A percentile compares a stretch with the other conserved stretches of the same genome.
Evolutionary conservation across 2,888 invertebrate genomes (phyloP).

Genomic region (Stenodema calcarata): DNA sequence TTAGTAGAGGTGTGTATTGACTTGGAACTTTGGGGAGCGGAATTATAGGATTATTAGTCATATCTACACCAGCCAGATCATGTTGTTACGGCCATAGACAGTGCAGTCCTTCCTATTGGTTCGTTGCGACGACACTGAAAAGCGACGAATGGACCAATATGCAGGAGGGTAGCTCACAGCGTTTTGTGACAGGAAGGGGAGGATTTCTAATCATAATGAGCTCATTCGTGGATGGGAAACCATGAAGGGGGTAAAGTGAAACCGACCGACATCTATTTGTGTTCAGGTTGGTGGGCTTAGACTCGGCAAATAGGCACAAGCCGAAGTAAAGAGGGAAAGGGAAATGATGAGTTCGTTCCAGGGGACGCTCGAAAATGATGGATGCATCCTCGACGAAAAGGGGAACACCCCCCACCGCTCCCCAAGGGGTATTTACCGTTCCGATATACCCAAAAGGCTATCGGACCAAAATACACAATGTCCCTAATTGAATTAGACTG

Average conservation of each 20-base stretch:
- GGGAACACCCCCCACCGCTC: too few relatives aligned
- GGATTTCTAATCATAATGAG: constrained; percentile 17
- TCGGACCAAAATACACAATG: constrained; percentile 26
- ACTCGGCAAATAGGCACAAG: constrained; percentile 22
- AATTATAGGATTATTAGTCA: too few relatives aligned
- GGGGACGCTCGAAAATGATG: background rate
- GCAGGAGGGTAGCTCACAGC: background rate
- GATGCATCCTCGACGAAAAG: background rate
- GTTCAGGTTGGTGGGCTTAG: constrained; percentile 34
- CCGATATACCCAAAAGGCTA: background rate
- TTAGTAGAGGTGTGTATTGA: too few relatives aligned
- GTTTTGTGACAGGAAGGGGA: background rate
- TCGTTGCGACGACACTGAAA: too few relatives aligned
- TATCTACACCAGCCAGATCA: too few relatives aligned
- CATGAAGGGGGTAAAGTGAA: background rate
- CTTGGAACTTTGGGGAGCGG: too few relatives aligned
- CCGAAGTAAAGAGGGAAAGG: background rate
- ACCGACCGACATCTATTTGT: constrained; percentile 31
- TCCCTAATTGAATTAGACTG: constrained; percentile 37
- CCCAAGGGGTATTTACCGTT: background rate
- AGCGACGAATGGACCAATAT: background rate
- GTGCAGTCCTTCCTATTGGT: too few relatives aligned
- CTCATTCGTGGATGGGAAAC: background rate
- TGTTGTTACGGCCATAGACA: too few relatives aligned
- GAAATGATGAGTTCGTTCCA: background rate